These are phyloP conservation scores for Thereva nobilitata DNA, from an alignment of 2,888 invertebrate species.

Conservation along the genomic window DNA sequence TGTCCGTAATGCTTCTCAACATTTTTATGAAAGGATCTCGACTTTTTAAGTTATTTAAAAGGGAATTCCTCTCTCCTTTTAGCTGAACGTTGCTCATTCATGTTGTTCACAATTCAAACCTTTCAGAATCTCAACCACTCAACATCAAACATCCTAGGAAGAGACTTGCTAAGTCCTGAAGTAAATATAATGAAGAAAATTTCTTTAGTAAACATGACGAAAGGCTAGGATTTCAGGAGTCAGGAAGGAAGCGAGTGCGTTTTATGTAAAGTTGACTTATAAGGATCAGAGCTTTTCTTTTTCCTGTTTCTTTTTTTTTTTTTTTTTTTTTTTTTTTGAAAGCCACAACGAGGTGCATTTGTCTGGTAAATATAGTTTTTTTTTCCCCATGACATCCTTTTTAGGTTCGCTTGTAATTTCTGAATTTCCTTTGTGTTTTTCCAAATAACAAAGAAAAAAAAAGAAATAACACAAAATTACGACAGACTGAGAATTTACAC, in stretches of 20 bases:
- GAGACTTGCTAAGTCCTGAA: not conserved
- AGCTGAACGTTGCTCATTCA: not conserved
- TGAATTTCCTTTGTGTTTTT: slow-evolving; percentile 3
- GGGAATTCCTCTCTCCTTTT: no score
- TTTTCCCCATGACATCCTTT: not conserved
- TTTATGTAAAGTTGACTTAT: no score
- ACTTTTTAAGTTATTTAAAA: no score
- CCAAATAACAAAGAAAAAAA: not conserved
- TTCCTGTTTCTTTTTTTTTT: no score
- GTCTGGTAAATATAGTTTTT: not conserved
- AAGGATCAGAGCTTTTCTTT: no score
- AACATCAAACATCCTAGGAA: not conserved
- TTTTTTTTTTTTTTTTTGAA: no score
- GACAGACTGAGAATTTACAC: no score
- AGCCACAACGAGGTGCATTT: not conserved
- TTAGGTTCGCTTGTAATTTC: slow-evolving; percentile 1
- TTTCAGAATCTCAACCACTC: not conserved
- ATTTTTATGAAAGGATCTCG: no score
- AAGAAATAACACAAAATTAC: not conserved
- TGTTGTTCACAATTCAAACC: slow-evolving; percentile 2
- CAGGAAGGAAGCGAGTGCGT: no score
- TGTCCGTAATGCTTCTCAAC: no score
- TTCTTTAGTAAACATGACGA: slow-evolving; percentile 4
- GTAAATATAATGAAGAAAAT: slow-evolving; percentile 3
- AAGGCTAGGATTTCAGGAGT: not conserved